Percentiles rank a stretch among this genome's conserved stretches.
These are phyloP conservation scores for Drosophila macrothrix DNA, from an alignment of 2,888 invertebrate species.

Conservation along the genomic window DNA sequence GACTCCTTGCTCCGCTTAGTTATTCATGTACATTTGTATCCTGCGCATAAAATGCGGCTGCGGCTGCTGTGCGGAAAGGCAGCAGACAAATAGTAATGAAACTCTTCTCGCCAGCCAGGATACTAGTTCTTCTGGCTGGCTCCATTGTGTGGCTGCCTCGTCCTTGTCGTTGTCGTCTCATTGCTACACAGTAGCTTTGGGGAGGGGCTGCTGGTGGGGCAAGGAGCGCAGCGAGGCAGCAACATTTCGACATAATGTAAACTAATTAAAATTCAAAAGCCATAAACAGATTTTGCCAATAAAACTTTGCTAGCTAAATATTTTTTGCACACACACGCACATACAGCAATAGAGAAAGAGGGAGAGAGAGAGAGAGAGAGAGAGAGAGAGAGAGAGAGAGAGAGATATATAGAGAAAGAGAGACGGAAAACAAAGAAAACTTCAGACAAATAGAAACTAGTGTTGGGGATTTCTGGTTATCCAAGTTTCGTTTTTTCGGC, in stretches of 20 bases:
- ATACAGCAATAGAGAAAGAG: neutral
- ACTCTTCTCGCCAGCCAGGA: constrained; percentile 65
- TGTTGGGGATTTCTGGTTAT: constrained; percentile 50
- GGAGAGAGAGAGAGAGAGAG: neutral
- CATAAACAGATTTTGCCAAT: constrained; percentile 85
- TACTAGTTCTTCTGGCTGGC: constrained; percentile 59
- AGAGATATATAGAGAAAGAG: neutral
- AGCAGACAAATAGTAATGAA: constrained; percentile 81
- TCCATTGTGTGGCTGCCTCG: constrained; percentile 55
- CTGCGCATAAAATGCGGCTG: constrained; percentile 81
- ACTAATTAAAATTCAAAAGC: constrained; percentile 85
- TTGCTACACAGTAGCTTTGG: constrained; percentile 8
- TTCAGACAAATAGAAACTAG: constrained; percentile 52
- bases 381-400: neutral
- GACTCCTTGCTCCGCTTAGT: constrained; percentile 59
- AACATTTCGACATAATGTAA: constrained; percentile 82
- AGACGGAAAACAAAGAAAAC: constrained; percentile 71
- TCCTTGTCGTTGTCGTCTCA: constrained; percentile 18
- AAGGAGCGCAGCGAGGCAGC: constrained; percentile 47
- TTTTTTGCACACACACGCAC: constrained; percentile 61
- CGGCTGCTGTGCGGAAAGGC: constrained; percentile 80
- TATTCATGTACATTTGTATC: constrained; percentile 81
- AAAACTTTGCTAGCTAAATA: constrained; percentile 84
- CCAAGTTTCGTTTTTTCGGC: constrained; percentile 48
- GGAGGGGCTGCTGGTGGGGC: neutral